A percentile compares a stretch with the other conserved stretches of the same genome.
phyloP scores from a whole-genome alignment of 2,113 vertebrate genomes.

The Falcunculus frontatus region DNA sequence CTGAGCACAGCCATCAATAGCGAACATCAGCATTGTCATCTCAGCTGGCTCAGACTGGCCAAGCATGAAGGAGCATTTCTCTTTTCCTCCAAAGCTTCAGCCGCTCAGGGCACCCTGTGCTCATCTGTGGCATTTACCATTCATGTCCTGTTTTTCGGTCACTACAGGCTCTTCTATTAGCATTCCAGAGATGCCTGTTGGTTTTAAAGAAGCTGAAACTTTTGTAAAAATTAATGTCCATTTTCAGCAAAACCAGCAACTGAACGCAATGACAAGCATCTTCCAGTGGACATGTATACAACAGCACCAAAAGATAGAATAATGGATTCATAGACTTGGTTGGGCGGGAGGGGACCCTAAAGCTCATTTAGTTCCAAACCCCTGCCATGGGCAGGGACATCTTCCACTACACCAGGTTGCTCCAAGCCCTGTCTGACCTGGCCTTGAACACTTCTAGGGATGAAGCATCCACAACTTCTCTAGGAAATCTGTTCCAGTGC shows the following conservation, averaged over 20 bases:
- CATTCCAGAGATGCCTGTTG: background rate
- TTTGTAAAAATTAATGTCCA: background rate
- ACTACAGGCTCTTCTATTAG: background rate
- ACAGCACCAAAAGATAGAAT: background rate
- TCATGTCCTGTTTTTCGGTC: background rate
- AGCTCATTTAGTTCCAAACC: background rate
- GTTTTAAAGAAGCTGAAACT: background rate
- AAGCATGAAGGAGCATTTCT: background rate
- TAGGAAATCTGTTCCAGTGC: background rate
- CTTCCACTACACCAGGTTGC: background rate
- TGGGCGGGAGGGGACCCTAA: background rate
- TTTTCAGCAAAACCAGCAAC: background rate
- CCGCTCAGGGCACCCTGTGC: rapidly evolving
- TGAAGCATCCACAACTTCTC: background rate
- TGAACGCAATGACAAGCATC: background rate
- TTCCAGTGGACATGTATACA: background rate
- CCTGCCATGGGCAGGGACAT: background rate
- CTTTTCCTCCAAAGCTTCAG: background rate
- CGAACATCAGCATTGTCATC: background rate
- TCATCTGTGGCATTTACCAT: background rate
- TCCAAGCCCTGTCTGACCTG: background rate
- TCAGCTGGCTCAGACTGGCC: background rate
- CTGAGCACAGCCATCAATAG: background rate
- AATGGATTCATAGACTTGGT: background rate
- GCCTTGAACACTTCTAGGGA: background rate